A percentile compares a stretch with the other conserved stretches of the same genome.
Conservation (phyloP, 2,797 vertebrate species). For the Hephaestus fuliginosus region DNA sequence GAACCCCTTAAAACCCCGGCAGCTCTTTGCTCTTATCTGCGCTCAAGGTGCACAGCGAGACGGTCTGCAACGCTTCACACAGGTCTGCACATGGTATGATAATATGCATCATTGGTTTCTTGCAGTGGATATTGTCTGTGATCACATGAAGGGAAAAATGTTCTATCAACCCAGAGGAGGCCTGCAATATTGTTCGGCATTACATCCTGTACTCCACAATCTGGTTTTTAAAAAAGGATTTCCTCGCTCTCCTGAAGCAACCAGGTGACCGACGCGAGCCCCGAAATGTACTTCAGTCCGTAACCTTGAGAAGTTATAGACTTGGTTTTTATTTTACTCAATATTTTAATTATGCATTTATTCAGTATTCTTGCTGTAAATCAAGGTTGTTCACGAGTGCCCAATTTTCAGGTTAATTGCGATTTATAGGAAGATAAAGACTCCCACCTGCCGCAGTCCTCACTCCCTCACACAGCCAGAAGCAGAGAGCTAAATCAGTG, state of each 20-base stretch:
- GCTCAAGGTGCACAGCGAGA: conserved; percentile 15
- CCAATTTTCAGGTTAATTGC: conserved; percentile 45
- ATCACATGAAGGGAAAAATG: conserved; percentile 39
- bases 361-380: conserved; percentile 25
- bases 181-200: conserved; percentile 27
- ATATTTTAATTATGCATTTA: conserved; percentile 40
- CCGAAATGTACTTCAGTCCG: neutral
- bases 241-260: neutral
- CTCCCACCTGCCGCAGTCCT: conserved; percentile 24
- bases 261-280: neutral
- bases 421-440: conserved; percentile 31
- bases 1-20: neutral
- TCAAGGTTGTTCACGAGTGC: conserved; percentile 21
- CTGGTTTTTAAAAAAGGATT: neutral
- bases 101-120: conserved; percentile 15
- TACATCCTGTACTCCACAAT: neutral
- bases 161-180: conserved; percentile 18
- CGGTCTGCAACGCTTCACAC: conserved; percentile 21
- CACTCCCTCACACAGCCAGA: neutral
- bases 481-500: neutral
- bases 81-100: neutral
- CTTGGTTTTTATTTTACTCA: conserved; percentile 25
- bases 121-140: conserved; percentile 21
- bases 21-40: neutral
- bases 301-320: conserved; percentile 46